phyloP scores from a whole-genome alignment of 2,797 vertebrate genomes.

The Falco concolor region DNA sequence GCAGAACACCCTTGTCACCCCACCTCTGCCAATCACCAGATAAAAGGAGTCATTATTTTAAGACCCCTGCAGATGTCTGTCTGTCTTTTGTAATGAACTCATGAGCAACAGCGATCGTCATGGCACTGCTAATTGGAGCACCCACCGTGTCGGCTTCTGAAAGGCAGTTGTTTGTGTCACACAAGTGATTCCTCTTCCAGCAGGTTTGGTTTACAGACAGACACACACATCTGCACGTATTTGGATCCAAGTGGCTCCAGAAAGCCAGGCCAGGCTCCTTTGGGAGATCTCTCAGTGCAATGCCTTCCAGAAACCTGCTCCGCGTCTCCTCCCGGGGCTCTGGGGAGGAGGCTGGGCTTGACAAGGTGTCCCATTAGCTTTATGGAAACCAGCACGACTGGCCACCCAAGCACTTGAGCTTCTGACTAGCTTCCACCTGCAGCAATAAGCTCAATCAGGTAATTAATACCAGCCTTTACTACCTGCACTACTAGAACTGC shows the following conservation, averaged over 20 bases:
- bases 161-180: conserved; percentile 28
- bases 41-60: conserved; percentile 66
- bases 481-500: background rate
- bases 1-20: conserved; percentile 24
- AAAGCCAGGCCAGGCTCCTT: background rate
- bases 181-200: background rate
- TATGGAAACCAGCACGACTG: background rate
- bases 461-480: conserved; percentile 53
- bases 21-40: conserved; percentile 55
- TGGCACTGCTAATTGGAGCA: conserved; percentile 61
- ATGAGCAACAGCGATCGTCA: background rate
- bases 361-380: background rate
- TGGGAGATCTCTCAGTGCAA: background rate
- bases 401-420: conserved; percentile 22
- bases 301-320: background rate
- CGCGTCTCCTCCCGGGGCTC: rapidly evolving
- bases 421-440: conserved; percentile 45
- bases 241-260: conserved; percentile 15
- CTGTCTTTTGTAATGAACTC: conserved; percentile 62
- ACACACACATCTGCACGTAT: rapidly evolving
- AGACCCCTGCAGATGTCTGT: conserved; percentile 66
- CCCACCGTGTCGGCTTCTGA: conserved; percentile 44
- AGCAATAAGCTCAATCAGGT: conserved; percentile 18
- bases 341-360: background rate
- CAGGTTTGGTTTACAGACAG: background rate